Percentiles rank a stretch among this genome's conserved stretches.
Conservation (phyloP, 2,888 invertebrate species). For the Serrognathus titanus region DNA sequence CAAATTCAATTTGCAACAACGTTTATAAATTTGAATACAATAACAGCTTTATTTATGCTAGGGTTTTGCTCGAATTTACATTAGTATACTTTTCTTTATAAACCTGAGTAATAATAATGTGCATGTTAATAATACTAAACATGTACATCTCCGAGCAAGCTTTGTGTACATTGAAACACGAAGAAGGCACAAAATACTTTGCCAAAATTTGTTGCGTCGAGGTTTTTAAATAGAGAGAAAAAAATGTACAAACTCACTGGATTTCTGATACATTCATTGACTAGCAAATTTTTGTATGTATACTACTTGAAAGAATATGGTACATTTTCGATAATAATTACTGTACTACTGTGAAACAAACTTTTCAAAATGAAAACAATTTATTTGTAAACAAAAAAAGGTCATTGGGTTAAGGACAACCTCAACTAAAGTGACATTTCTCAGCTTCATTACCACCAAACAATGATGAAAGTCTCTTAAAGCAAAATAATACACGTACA, state of each 20-base stretch:
- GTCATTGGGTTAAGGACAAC: constrained; percentile 1
- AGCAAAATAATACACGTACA: constrained; percentile 10
- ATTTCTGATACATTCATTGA: constrained; percentile 5
- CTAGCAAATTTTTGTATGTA: constrained; percentile 7
- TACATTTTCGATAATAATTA: neutral
- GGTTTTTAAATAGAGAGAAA: neutral
- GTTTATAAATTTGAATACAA: no score
- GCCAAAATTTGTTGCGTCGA: constrained; percentile 8
- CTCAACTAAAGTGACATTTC: neutral
- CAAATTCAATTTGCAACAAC: no score
- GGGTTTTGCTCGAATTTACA: neutral
- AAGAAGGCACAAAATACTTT: constrained; percentile 9
- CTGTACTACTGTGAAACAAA: neutral
- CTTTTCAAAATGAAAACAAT: constrained; percentile 1
- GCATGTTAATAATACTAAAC: neutral
- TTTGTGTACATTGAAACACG: neutral
- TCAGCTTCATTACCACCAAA: neutral
- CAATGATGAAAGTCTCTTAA: neutral
- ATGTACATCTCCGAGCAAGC: neutral
- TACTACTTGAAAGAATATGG: neutral
- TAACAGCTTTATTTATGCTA: no score
- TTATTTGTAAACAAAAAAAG: constrained; percentile 1
- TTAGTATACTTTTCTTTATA: neutral
- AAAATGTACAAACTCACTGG: constrained; percentile 1
- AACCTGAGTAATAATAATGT: constrained; percentile 2